Base-by-base conservation (phyloP, 2,113 vertebrate species). In the Syngnathus floridae region DNA sequence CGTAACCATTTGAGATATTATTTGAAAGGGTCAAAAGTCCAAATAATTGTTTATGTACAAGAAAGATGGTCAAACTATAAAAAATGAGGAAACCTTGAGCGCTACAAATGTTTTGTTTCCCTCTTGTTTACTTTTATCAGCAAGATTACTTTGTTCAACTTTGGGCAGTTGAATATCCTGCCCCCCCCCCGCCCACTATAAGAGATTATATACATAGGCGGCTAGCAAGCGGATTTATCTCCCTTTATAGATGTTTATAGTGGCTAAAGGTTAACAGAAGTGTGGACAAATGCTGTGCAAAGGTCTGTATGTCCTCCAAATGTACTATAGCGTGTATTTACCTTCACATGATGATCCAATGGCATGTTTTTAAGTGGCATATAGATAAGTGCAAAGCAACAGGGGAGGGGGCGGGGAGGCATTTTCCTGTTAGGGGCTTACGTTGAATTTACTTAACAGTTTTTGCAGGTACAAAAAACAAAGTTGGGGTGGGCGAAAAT, bases 261-360 rank as follows among this genome's bases (percentile, higher is more conserved):
- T 73, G 71, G 84, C 81, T 84, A 87, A 88, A 82, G 76, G 77
- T 87, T 86, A 83, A 84, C 83, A 80, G 52, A 72, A 49, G 31
- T 63, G 31, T 63, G 58, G 56, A 80, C 70, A 74, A 66, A 71
- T 71, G 70, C 68, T 81, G 86, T 72, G 46, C 84, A 89, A 89
- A 88, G 86, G 86, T 89, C 84, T 49, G 37, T 63, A 69, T 58
- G 64, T 52, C 41, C 65, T 79, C 11, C 17, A 66, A 45, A 66
- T 69, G 49, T 73, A 54, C 64, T 19, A 69, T 72, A 71, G 41
- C 48, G 19, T 78, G 60, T 60, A 76, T 83, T 69, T 72, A 71
- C 51, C 49, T 43, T 69, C 17, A 75, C 60, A 52, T 72, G 57
- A 63, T 70, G 35, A 70, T 67, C 35, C 48, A 58, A 13, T 46